phyloP scores from a whole-genome alignment of 1,140 invertebrate genomes.

The Gryon sp. region DNA sequence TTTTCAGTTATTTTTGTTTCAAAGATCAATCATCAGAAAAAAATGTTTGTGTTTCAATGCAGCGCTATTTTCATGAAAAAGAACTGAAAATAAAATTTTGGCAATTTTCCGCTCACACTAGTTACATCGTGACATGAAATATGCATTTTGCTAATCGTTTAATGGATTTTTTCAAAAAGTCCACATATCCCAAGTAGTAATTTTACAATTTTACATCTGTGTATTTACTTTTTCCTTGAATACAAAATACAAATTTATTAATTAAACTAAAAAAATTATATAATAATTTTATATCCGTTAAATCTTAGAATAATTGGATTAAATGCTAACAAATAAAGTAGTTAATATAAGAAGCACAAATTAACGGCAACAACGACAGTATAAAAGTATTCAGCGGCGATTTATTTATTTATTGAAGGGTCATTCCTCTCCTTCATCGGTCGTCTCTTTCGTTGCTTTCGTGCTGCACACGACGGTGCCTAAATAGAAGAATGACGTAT shows the following conservation, averaged over 20 bases:
- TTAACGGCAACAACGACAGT: conserved; percentile 31
- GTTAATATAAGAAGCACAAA: conserved; percentile 36
- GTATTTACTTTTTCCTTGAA: too few species aligned
- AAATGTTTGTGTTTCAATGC: not conserved
- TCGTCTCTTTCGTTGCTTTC: conserved; percentile 53
- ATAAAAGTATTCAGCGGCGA: conserved; percentile 48
- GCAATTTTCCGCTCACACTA: conserved; percentile 29
- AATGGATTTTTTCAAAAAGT: conserved; percentile 19
- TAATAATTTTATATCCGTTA: not conserved
- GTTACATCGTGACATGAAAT: conserved; percentile 18
- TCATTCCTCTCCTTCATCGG: conserved; percentile 61
- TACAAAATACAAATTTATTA: too few species aligned
- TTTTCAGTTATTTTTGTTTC: conserved; percentile 11
- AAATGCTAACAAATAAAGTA: conserved; percentile 27
- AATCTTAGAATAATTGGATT: conserved; percentile 18
- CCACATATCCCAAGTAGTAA: too few species aligned
- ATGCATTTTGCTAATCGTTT: conserved; percentile 30
- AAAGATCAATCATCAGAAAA: not conserved
- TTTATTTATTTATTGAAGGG: conserved; percentile 65
- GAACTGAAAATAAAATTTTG: conserved; percentile 46
- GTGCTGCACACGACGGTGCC: conserved; percentile 46
- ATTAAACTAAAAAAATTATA: too few species aligned
- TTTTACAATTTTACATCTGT: too few species aligned
- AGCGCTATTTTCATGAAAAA: conserved; percentile 23
- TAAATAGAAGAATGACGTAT: conserved; percentile 66